Percentiles rank a stretch among this genome's conserved stretches.
These are phyloP conservation scores for Probosciger aterrimus DNA, from an alignment of 2,113 vertebrate genomes.

Conservation along the genomic window DNA sequence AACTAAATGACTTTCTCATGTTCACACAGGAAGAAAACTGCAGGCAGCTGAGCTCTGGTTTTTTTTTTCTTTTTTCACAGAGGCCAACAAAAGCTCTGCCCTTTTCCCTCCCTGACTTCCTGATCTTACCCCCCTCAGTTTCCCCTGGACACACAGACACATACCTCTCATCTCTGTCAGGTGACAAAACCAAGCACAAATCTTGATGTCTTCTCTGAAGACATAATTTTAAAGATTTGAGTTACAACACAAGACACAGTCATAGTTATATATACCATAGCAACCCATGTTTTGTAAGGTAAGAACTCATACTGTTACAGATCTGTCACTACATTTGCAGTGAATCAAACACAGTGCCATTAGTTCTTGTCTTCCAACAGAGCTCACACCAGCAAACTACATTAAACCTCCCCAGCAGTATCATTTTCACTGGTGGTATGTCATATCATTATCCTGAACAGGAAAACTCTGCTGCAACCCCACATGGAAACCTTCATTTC, in stretches of 20 bases:
- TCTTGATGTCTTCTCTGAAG: neutral
- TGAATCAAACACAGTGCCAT: neutral
- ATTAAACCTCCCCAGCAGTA: neutral
- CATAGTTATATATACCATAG: neutral
- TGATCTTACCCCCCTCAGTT: neutral
- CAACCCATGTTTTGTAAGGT: neutral
- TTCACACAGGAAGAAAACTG: neutral
- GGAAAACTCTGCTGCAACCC: neutral
- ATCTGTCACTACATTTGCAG: neutral
- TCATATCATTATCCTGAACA: neutral
- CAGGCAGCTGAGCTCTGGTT: neutral
- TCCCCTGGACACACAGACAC: neutral
- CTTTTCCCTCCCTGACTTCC: neutral
- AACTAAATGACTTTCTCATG: neutral
- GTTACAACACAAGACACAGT: neutral
- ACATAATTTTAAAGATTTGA: neutral
- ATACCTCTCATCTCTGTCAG: neutral
- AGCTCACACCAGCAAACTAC: neutral
- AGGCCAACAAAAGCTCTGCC: neutral
- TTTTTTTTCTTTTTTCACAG: too few relatives aligned
- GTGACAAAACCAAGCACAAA: neutral
- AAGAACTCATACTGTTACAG: neutral
- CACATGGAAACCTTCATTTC: neutral
- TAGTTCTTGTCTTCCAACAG: neutral
- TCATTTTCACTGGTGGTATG: neutral